phyloP scores from a whole-genome alignment of 2,888 invertebrate species.

The Acanthosepion pharaonis region DNA sequence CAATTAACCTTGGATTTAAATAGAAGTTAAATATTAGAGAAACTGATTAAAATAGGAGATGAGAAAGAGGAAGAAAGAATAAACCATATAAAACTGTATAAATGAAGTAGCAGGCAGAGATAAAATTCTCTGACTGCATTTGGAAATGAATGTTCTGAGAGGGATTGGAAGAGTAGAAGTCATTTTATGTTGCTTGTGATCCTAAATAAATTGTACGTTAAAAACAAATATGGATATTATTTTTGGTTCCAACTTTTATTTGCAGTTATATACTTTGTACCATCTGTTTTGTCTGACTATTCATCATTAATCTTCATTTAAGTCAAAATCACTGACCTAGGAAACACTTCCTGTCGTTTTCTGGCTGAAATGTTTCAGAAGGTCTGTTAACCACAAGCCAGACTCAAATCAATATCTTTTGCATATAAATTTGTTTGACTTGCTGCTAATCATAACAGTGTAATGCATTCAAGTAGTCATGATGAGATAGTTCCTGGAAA shows the following conservation, averaged over 20 bases:
- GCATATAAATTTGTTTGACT: background rate
- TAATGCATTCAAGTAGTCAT: background rate
- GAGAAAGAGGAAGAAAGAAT: background rate
- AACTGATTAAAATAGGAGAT: background rate
- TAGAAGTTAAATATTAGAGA: too few species aligned
- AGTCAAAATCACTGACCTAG: background rate
- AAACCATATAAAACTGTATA: background rate
- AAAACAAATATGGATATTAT: background rate
- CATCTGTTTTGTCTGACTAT: background rate
- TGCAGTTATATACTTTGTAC: background rate
- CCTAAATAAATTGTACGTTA: background rate
- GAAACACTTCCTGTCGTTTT: background rate
- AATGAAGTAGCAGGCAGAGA: background rate
- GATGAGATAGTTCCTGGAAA: background rate
- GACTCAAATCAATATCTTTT: slow-evolving; percentile 25
- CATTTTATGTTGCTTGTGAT: background rate
- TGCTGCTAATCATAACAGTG: background rate
- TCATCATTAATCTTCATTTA: background rate
- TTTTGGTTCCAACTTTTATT: background rate
- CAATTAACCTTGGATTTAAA: too few species aligned
- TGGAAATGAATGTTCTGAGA: background rate
- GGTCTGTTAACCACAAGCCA: slow-evolving; percentile 6
- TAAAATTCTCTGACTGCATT: background rate
- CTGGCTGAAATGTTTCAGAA: slow-evolving; percentile 11
- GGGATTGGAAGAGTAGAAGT: background rate